A percentile compares a stretch with the other conserved stretches of the same genome.
Evolutionary conservation across 2,113 vertebrate genomes (phyloP).

Genomic region (Larimichthys polyactis): DNA sequence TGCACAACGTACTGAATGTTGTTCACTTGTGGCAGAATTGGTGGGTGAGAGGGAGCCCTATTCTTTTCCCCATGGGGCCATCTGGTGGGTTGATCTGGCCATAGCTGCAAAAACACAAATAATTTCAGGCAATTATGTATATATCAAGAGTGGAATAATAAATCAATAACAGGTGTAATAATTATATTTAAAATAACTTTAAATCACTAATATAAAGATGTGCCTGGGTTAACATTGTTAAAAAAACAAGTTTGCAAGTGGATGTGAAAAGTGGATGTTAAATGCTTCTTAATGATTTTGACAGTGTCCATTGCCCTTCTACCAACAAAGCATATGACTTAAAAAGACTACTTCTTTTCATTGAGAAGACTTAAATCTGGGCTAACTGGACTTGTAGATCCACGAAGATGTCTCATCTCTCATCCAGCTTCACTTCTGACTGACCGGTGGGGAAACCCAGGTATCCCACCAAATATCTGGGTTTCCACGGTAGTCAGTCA

Average conservation of each 20-base stretch:
- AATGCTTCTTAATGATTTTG: neutral
- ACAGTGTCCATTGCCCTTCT: neutral
- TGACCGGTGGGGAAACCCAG: too few species aligned
- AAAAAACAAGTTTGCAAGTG: too few species aligned
- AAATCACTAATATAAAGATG: neutral
- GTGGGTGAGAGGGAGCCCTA: neutral
- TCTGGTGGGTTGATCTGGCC: constrained; percentile 3
- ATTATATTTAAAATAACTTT: neutral
- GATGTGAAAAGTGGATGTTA: too few species aligned
- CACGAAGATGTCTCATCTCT: too few species aligned
- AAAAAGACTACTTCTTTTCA: too few species aligned
- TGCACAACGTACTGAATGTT: neutral
- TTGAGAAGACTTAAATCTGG: too few species aligned
- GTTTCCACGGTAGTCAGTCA: too few species aligned
- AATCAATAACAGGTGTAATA: neutral
- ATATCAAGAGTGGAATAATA: neutral
- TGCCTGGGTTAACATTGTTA: neutral
- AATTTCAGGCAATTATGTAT: neutral
- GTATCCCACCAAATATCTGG: too few species aligned
- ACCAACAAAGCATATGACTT: neutral
- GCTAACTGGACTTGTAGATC: too few species aligned
- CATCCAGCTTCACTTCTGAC: too few species aligned
- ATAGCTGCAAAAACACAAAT: neutral
- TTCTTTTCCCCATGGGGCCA: neutral
- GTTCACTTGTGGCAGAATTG: neutral